Evolutionary conservation across 2,888 invertebrate species (phyloP), one percentile per base, ranked within the genome.

Genomic region (Epirrhoe tristata): DNA sequence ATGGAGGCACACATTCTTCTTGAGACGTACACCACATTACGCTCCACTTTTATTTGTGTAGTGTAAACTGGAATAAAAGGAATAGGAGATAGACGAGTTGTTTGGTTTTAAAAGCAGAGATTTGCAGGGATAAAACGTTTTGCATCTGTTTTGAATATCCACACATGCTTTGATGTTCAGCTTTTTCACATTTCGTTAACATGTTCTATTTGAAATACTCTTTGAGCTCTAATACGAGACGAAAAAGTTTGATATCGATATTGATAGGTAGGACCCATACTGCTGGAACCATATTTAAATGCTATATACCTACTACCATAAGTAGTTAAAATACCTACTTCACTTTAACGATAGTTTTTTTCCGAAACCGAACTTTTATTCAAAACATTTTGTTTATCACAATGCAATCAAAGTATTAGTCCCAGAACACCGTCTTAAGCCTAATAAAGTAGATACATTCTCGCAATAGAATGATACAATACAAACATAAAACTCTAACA

Each of bases 1-100:
- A 84, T 82, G 73, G 81, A 72, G 77, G 72, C 77, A 77, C 72
- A 79, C 79, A 81, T 77, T 77, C 70, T 76, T 74, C 78, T 69
- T 74, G 67, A 74, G 66, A 74, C 72, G 70, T 73, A 71, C 72
- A 73, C 73, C 65, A 72, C 74, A 74, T 73, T 76, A 73, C 72
- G 72, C 70, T 72, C 69, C 74, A 75, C 75, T 78, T 80, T 77
- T 77, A 77, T 78, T 77, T 70, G 65, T 71, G 57, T 63, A 60
- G 69, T 70, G 70, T 70, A 70, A 67, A 70, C 67, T 69, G 61
- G 70, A 67, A 70, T 69, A 66, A 64, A 70, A 64, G 64, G 58
- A 61, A 64, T 64, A 60, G 57, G 64, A 60, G 54, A 63, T 58
- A 43, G 67, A 50, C 34, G 58, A 39, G 60, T 64, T 64, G 68